phyloP scores from a whole-genome alignment of 2,797 vertebrate species.

The Aeoliscus strigatus region DNA sequence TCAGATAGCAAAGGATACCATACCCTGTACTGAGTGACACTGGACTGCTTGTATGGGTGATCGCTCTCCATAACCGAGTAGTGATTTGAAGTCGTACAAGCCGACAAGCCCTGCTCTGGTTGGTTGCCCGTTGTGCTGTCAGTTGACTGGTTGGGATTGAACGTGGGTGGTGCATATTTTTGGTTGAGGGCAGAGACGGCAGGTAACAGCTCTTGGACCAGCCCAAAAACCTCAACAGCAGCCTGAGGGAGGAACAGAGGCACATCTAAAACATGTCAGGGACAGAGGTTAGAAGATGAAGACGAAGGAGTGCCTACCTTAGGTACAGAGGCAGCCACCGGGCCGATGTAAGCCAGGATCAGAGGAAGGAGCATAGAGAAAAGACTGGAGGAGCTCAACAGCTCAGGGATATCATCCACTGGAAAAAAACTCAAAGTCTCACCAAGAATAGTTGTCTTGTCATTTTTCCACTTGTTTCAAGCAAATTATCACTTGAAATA shows the following conservation, averaged over 20 bases:
- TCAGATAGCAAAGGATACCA: neutral
- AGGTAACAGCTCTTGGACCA: slow-evolving; percentile 94
- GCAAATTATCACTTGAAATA: too few relatives aligned
- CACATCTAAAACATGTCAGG: neutral
- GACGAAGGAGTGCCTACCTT: slow-evolving; percentile 75
- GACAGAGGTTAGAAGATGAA: neutral
- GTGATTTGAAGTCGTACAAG: slow-evolving; percentile 95
- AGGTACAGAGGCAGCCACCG: slow-evolving; percentile 94
- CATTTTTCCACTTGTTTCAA: too few relatives aligned
- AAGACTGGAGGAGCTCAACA: slow-evolving; percentile 96
- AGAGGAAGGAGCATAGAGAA: slow-evolving; percentile 98
- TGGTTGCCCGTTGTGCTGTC: slow-evolving; percentile 98
- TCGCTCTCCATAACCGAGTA: slow-evolving; percentile 96
- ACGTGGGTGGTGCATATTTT: slow-evolving; percentile 95
- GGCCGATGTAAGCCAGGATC: slow-evolving; percentile 96
- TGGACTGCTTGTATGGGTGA: slow-evolving; percentile 95
- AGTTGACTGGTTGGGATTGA: slow-evolving; percentile 99
- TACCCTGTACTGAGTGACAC: slow-evolving; percentile 95
- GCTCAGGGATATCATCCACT: slow-evolving; percentile 98
- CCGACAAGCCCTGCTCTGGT: slow-evolving; percentile 93
- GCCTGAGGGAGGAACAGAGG: slow-evolving; percentile 72
- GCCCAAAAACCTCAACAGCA: slow-evolving; percentile 96
- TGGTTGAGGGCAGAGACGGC: slow-evolving; percentile 96
- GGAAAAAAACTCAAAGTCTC: slow-evolving; percentile 4
- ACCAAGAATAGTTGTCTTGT: too few relatives aligned